Evolutionary conservation across 1,140 invertebrate species (phyloP), one percentile per base, ranked within the genome.

Genomic region (Danaus melanippus): DNA sequence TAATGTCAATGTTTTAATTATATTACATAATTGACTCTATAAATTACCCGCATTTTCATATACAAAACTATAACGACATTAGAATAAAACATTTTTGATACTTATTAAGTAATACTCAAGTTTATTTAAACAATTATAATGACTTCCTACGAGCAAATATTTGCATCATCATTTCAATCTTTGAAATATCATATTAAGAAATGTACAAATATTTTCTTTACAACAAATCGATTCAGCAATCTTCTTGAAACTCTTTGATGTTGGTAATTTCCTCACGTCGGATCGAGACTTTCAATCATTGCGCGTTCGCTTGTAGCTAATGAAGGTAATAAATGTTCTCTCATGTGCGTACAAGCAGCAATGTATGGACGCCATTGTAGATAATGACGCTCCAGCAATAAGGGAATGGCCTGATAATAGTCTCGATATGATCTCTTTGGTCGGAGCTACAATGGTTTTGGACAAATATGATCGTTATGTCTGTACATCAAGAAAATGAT

Each of bases 291-390:
- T 41, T 54, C 39, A 41, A 46, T 54, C 58, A 50, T 55, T 59
- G 53, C 49, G 15, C 42, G 47, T 60, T 51, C 58, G 39, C 47
- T 65, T 64, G 60, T 52, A 58, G 58, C 56, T 70, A 70, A 70
- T 70, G 68, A 60, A 51, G 40, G 58, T 67, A 44, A 63, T 58
- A 60, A 52, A 68, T 68, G 66, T 44, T n/a, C 42, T 41, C 41
- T 49, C 44, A 50, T 55, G 53, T 58, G 49, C 57, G 59, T 57
- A 46, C 44, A 64, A 64, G 64, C 69, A 50, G 60, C 66, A 62
- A 71, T 71, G 69, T 69, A 71, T 71, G 53, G 46, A 53, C 46
- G 44, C 50, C 66, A 67, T 71, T 60, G 54, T 32, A 53, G 55
- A 59, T 62, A 66, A 66, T 63, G 63, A 61, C 66, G 61, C 50